Base-by-base conservation (phyloP, 2,113 vertebrate species). In the Arizona elegans region DNA sequence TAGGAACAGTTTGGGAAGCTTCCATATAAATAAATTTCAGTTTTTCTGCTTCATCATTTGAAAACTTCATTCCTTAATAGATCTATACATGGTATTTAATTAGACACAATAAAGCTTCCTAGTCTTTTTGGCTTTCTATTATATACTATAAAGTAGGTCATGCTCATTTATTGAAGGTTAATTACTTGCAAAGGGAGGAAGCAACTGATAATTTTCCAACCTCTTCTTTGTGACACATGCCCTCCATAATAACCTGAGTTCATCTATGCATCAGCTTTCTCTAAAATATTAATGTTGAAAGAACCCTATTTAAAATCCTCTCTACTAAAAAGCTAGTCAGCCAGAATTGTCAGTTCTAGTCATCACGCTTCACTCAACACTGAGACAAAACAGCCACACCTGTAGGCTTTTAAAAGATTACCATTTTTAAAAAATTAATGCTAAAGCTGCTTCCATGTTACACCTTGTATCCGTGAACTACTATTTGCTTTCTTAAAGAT, bases 131-230 rank as follows among this genome's bases (percentile, higher is more conserved):
- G 33, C 55, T 92, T 88, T 88, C 62, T 26, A 8, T 33, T 75
- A 87, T 15, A 56, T 52, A 91, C 58, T 91, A 52, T 91, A 86
- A 91, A 93, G 52, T 91, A 88, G 43, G 86, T 93, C 93, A 88
- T 91, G 53, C 50, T 93, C 70, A 88, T 53, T 54, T 54, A 88
- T 17, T 93, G 59, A 24, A 26, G 88, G 53, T 91, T 88, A 93
- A 88, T 88, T 93, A 53, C 86, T 93, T 91, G 75, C 62, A 81
- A 56, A 92, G 62, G 50, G 21, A 88, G n/a, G 62, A 89, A 88
- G 87, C 70, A 92, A 92, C 24, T 89, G 87, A 92, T 92, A 65
- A 75, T 92, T 92, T 93, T 91, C 21, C 26, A 87, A 33, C 85
- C 52, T 52, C 23, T 29, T 70, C 53, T 33, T 88, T 56, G 59